Base-by-base conservation (phyloP, 1,140 invertebrate species). In the Araneus ventricosus region DNA sequence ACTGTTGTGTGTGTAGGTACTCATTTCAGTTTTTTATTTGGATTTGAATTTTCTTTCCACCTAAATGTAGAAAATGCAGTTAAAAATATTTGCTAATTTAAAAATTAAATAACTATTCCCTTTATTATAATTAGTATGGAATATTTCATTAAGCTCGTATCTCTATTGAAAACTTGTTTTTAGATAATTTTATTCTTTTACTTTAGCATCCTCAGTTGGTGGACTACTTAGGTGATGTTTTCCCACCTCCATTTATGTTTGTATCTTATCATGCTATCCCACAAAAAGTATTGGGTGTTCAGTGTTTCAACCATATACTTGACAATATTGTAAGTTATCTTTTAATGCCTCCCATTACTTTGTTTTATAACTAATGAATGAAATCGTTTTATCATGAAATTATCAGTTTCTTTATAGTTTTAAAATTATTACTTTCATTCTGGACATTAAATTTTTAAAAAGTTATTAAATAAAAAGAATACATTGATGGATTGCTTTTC, bases 271-370 rank as follows among this genome's bases (percentile, higher is more conserved):
- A 87, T 88, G 24, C 8, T 34, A 8, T 10, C 2, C 67, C 27
- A n/a, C 91, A 93, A 24, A 30, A 88, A 61, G 30, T 80, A 27
- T 24, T 93, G n/a, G 91, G 84, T 22, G 59, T 93, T 7, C 39
- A 61, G 8, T 93, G 91, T 61, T 87, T 93, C 41, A 39, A 63
- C 59, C 84, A 93, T 80, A 34, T 93, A 7, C 85, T 93, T 34
- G 91, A 93, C 4, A 93, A 93, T 93, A 17, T 93, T n/a, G 91
- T 93, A 93, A 79, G 84, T 88, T 52, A 52, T n/a, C 30, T 37
- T n/a, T 75, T 22, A 75, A 30, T n/a, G 8, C 7, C 6, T 45
- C 7, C 0, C 45, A n/a, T n/a, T n/a, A n/a, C n/a, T 52, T 1
- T 14, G 10, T 0, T 17, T 52, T 17, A 52, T 52, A 52, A 52